These are phyloP conservation scores for Odocoileus virginianus DNA, from an alignment of 2,113 vertebrate species.

Conservation along the genomic window DNA sequence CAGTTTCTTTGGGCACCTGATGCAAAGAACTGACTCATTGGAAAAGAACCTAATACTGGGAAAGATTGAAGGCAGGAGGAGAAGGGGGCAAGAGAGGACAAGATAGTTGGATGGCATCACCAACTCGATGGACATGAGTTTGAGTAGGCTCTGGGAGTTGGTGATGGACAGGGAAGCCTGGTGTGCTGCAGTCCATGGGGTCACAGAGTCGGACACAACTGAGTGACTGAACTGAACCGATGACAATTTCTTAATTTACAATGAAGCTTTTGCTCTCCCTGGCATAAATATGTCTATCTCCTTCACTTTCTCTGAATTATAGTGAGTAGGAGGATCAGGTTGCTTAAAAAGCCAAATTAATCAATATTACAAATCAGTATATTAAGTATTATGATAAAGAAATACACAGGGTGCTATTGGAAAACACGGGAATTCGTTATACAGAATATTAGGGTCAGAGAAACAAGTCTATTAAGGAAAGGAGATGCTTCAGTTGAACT, in stretches of 20 bases:
- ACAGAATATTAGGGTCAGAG: background rate
- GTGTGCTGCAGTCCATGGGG: fast-evolving
- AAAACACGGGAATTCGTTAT: background rate
- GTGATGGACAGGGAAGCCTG: background rate
- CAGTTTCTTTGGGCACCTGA: background rate
- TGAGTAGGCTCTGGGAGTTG: background rate
- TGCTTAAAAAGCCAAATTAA: background rate
- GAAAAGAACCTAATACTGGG: background rate
- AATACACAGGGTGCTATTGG: background rate
- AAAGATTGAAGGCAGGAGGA: background rate
- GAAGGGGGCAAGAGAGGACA: background rate
- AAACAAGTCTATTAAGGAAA: background rate
- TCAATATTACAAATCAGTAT: background rate
- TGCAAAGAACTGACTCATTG: background rate
- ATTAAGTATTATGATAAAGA: background rate
- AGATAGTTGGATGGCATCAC: background rate
- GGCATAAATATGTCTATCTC: background rate
- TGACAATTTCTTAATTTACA: background rate
- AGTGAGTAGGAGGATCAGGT: background rate
- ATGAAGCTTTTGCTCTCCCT: background rate
- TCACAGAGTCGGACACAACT: background rate
- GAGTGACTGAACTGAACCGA: background rate
- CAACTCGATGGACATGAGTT: background rate
- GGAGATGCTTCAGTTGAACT: background rate
- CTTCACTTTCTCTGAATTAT: background rate